Base-by-base conservation (phyloP, 2,888 invertebrate genomes). In the Lasioglossum morio region DNA sequence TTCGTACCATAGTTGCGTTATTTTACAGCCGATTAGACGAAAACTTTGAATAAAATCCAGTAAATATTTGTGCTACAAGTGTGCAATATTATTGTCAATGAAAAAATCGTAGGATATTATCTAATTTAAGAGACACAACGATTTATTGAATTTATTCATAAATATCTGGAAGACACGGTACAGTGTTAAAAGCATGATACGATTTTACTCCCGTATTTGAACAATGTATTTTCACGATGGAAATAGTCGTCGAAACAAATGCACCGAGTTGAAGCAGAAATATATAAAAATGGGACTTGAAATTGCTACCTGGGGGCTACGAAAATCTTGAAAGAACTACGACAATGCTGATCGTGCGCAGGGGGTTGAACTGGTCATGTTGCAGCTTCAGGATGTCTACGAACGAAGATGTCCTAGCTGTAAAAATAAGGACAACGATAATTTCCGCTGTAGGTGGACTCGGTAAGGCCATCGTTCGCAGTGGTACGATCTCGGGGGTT, bases 401-500 rank as follows among this genome's bases (percentile, higher is more conserved):
- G 10, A 4, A n/a, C 1, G n/a, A 27, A 63, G 63, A 30, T 4
- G 14, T 30, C 63, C 2, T 8, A 7, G 30, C 2, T 7, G 7
- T 7, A 5, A 30, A 27, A 30, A 16, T 16, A 16, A 30, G 14
- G 16, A 10, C 2, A 16, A 30, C 7, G 16, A 63, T 37, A 69
- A 69, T 69, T 69, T 12, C 19, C 23, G 23, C 1, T 7, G 14
- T 10, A 4, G 37, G 12, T 4, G 5, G n/a, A 70, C 14, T n/a
- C n/a, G 70, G 23, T 23, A n/a, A 23, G 14, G 23, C 23, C 23
- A 66, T 1, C 40, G 70, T 70, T 70, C 5, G 40, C n/a, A 70
- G 14, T n/a, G 34, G n/a, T 46, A 14, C 66, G 34, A 88, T 78
- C 86, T 83, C 79, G 75, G 57, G 86, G 73, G 70, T 34, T 34